Base-by-base conservation (phyloP, 2,888 invertebrate genomes). In the Euzophera pinguis region DNA sequence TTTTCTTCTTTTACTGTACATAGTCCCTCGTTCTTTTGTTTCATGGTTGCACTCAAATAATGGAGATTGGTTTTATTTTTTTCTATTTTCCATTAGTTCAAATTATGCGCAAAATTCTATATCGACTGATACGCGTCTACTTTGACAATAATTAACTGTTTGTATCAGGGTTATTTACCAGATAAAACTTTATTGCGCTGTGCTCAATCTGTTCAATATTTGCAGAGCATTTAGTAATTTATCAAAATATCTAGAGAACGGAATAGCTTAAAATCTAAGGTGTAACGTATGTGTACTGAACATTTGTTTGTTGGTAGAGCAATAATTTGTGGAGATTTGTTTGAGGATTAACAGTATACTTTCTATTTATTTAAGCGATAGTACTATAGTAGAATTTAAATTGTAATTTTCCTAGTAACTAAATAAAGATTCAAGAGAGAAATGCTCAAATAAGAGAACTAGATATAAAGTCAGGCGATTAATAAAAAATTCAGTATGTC, bases 1-100 rank as follows among this genome's bases (percentile, higher is more conserved):
- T 68, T 73, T 16, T 67, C 61, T 51, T 70, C 70, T 22, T 50
- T 58, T 13, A 59, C 58, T 48, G 52, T 50, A 53, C 64, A 57
- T 43, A 59, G 61, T 53, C 63, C 57, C 22, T 59, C 57, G 17
- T 27, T 37, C 12, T 60, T 59, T 32, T 51, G 48, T 3, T 17
- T 32, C 52, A 61, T 57, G 12, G 13, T 27, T 13, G 9, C 43
- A 29, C 43, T 29, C 22, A 37, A 16, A 27, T 13, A 12, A 27
- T n/a, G 7, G 4, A 3, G 8, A 0, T 13, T 29, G 4, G 13
- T 29, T 12, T 29, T 29, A 41, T 22, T n/a, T 8, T 12, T 12
- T 12, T 29, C 29, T 29, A 4, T 29, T 29, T 43, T 13, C 43
- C 29, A 43, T 43, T 5, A 43, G 43, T 29, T 29, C n/a, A 5